A percentile compares a stretch with the other conserved stretches of the same genome.
Evolutionary conservation across 2,888 invertebrate species (phyloP).

Genomic region (Escarpia spicata): DNA sequence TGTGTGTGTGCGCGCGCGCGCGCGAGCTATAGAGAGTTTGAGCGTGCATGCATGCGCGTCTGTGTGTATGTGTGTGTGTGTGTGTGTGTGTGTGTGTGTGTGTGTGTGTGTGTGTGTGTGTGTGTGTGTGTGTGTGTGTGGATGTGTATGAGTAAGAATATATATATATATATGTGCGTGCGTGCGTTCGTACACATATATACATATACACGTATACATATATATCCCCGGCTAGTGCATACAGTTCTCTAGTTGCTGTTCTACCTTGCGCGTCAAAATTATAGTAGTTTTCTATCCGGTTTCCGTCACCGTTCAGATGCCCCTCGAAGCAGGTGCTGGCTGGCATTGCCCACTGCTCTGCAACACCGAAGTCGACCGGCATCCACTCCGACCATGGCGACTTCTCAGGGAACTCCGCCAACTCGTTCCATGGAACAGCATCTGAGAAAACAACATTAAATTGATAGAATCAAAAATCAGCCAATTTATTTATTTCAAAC

Average conservation of each 20-base stretch:
- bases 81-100: too few species aligned
- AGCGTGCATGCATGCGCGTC: background rate
- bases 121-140: background rate
- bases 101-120: too few species aligned
- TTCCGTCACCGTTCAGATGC: background rate
- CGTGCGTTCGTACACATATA: background rate
- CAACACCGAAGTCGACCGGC: background rate
- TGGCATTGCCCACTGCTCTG: background rate
- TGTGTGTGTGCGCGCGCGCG: background rate
- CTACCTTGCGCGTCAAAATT: background rate
- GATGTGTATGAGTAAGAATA: background rate
- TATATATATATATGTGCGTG: background rate
- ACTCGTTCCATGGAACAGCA: constrained; percentile 17
- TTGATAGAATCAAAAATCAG: too few species aligned
- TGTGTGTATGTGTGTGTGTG: too few species aligned
- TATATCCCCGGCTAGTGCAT: background rate
- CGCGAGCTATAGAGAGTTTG: background rate
- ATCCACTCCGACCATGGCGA: constrained; percentile 8
- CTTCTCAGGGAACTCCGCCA: background rate
- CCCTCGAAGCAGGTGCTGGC: constrained; percentile 23
- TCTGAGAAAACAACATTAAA: background rate
- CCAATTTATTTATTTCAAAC: too few species aligned
- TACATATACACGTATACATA: background rate
- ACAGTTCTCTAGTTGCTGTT: background rate
- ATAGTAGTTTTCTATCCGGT: background rate